Conservation (phyloP, 2,113 vertebrate genomes). For the Neotragus pygmaeus region DNA sequence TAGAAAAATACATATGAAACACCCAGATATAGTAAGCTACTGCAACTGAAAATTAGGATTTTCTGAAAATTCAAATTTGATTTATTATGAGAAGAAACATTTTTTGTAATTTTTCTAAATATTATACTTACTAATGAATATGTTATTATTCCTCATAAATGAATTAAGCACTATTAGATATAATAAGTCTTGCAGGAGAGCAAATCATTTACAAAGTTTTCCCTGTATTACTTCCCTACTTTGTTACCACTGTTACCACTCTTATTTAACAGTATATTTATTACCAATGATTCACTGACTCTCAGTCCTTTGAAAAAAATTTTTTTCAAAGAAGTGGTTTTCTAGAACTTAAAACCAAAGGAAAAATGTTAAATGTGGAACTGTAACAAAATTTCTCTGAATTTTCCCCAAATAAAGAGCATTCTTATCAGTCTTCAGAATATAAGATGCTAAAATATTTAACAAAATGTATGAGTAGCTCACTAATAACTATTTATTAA, state of each 20-base stretch:
- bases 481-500: constrained; percentile 15
- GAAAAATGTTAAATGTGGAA: not conserved
- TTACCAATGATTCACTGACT: not conserved
- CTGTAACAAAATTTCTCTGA: constrained; percentile 4
- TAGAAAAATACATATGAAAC: not conserved
- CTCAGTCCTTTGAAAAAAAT: not conserved
- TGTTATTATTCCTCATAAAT: not conserved
- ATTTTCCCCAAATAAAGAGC: not conserved
- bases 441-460: not conserved
- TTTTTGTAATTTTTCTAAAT: constrained; percentile 16
- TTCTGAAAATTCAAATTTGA: constrained; percentile 26
- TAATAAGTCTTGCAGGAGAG: not conserved
- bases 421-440: not conserved
- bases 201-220: not conserved
- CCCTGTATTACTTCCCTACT: not conserved
- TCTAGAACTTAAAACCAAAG: not conserved
- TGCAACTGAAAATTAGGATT: not conserved
- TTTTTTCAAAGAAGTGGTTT: constrained; percentile 25
- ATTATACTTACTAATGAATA: constrained; percentile 17
- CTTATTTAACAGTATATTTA: constrained; percentile 23
- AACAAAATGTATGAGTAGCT: not conserved
- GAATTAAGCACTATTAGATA: not conserved
- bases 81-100: not conserved
- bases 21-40: not conserved
- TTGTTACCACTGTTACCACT: not conserved